Evolutionary conservation across 2,797 vertebrate genomes (phyloP), one percentile per base, ranked within the genome.

Genomic region (Melanotaenia boesemani): DNA sequence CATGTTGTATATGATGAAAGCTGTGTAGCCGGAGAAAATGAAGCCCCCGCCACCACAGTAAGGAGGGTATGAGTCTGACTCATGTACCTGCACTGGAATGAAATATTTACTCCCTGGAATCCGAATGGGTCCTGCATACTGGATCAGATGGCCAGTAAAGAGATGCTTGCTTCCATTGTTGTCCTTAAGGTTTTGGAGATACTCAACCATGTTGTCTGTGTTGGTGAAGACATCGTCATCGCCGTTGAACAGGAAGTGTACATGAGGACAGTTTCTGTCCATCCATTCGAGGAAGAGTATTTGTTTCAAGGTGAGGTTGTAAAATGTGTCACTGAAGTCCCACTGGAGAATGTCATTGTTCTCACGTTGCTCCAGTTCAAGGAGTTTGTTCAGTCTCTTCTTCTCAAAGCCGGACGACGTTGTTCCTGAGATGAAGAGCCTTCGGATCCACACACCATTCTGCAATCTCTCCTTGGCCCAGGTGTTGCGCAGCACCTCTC

Each of bases 231-330:
- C 89, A 1, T 96, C 96, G 0, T 96, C 95, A 0, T 96, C 95
- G 0, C 95, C 93, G 0, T 96, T 96, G 44, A 96, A 90, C 69
- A 95, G 0, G 58, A 96, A 97, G 66, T 63, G 90, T 32, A 66
- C 91, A 0, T 81, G 26, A 0, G 94, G 82, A 63, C 96, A 97
- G 58, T 48, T 73, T 0, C 39, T 56, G 6, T 85, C 81, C 87
- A 95, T 87, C 96, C 96, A 97, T 70, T 87, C 2, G 0, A 96
- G 72, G 82, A 97, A 96, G 5, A 97, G 92, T 0, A 95, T 67
- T 86, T 96, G 96, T 87, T 97, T 97, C 52, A 96, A 89, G 0
- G 95, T 96, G 64, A 97, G 94, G 88, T 97, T 97, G 88, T 93
- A 97, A n/a, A n/a, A n/a, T n/a, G n/a, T n/a, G n/a, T n/a, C n/a